Base-by-base conservation (phyloP, 2,797 vertebrate genomes). In the Karalla daura region DNA sequence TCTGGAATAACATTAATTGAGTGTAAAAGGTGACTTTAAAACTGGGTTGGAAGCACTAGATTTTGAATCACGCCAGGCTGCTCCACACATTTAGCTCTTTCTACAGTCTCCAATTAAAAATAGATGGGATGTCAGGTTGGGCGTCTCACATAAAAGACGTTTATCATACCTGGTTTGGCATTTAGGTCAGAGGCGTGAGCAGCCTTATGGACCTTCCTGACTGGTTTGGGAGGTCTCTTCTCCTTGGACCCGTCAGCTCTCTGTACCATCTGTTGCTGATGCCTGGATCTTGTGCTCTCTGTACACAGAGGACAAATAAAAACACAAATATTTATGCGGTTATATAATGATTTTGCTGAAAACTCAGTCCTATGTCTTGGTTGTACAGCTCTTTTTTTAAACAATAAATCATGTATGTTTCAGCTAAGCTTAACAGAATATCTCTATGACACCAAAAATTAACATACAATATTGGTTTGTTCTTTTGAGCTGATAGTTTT, bases 131-230 rank as follows among this genome's bases (percentile, higher is more conserved):
- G 27, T 11, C 18, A 15, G 18, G 21, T 15, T 56, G 49, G 40
- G 17, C 8, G 35, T 43, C 24, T 44, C 32, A 76, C 37, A 78
- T 71, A 50, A 71, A 81, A 78, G 28, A 64, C 50, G 59, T 80
- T 76, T 68, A 27, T 67, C 63, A 45, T 88, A 98, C 97, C 95
- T 95, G 93, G 89, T 92, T 93, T 98, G 69, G 91, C 76, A 61
- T 96, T 93, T 18, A 91, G 86, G 78, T 92, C 95, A 78, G 94
- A 85, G 24, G 88, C 77, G 5, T 86, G 88, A 15, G 87, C 47
- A 63, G 93, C 84, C 86, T 94, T 95, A 68, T 97, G 95, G 64
- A 97, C 91, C 90, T 98, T 99, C 80, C 96, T 89, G 36, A 96
- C 91, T 51, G 95, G 92, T 83, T 91, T 94, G 23, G 87, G 32